Conservation (phyloP, 2,888 invertebrate genomes). For the Cerastis rubricosa region DNA sequence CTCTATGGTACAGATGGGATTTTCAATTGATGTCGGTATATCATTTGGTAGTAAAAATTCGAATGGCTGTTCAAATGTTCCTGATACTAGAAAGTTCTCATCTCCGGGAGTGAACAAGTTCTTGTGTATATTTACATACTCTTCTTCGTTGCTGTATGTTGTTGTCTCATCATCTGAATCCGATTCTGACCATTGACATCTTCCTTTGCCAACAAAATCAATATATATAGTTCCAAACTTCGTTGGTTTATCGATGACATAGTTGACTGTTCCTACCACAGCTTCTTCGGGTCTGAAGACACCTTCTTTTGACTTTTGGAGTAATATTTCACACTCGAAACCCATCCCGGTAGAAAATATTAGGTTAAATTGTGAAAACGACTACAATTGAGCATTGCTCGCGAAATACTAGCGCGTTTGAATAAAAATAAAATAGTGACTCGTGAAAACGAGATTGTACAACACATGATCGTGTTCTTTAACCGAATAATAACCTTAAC, state of each 20-base stretch:
- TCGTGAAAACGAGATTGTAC: not conserved
- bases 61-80: conserved; percentile 30
- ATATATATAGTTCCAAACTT: conserved; percentile 59
- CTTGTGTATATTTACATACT: conserved; percentile 50
- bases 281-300: conserved; percentile 60
- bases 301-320: conserved; percentile 59
- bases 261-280: conserved; percentile 65
- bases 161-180: not conserved
- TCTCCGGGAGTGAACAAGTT: conserved; percentile 37
- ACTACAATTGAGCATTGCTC: not conserved
- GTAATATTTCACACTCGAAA: conserved; percentile 63
- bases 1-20: conserved; percentile 29
- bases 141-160: conserved; percentile 52
- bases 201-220: conserved; percentile 64
- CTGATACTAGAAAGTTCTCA: not conserved
- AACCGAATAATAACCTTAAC: not conserved
- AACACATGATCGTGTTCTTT: no score
- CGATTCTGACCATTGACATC: conserved; percentile 57
- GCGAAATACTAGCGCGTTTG: conserved; percentile 11
- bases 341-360: conserved; percentile 36
- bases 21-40: conserved; percentile 49
- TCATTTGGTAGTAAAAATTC: conserved; percentile 46
- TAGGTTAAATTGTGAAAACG: not conserved
- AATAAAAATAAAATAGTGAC: conserved; percentile 1
- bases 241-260: conserved; percentile 60